Base-by-base conservation (phyloP, 1,140 invertebrate species). In the Grapholita molesta region DNA sequence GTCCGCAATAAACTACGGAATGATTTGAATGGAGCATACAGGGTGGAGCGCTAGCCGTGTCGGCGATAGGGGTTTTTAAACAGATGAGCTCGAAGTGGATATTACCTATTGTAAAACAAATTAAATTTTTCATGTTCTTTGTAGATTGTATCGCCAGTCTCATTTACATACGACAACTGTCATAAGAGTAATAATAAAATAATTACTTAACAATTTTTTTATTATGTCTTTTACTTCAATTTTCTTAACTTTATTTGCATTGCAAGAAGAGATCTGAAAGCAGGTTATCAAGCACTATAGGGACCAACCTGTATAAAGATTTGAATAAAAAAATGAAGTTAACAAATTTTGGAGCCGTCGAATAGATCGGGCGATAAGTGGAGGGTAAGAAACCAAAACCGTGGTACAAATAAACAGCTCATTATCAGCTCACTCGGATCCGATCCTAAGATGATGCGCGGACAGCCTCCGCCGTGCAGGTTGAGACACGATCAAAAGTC, bases 1-100 rank as follows among this genome's bases (percentile, higher is more conserved):
- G 85, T 84, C 80, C 82, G 79, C 89, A 84, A 89, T 91, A 91
- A 91, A 91, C 89, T 90, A 90, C 85, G 69, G 77, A 86, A 84
- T 83, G 83, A 90, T 91, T 91, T 90, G 88, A 91, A 90, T 91
- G 86, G 87, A 83, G 77, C 73, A 83, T 57, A 69, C 78, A 83
- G 81, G 80, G 18, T 21, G 42, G 42, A 48, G 18, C 42, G 42
- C 21, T 48, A 21, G 18, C 21, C 4, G n/a, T 15, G n/a, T 15
- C 8, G 6, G 6, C 42, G 18, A 8, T 48, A 9, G 7, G 6
- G 7, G 3, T 48, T 18, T 21, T 48, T 1, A 0, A 48, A 21
- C 7, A 21, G 6, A 3, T n/a, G 15, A 48, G 0, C 8, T 21
- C 18, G 4, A 21, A 48, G 15, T 21, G 15, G 42, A 48, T 21